These are phyloP conservation scores for Australoheros facetus DNA, from an alignment of 2,797 vertebrate species.

Conservation along the genomic window DNA sequence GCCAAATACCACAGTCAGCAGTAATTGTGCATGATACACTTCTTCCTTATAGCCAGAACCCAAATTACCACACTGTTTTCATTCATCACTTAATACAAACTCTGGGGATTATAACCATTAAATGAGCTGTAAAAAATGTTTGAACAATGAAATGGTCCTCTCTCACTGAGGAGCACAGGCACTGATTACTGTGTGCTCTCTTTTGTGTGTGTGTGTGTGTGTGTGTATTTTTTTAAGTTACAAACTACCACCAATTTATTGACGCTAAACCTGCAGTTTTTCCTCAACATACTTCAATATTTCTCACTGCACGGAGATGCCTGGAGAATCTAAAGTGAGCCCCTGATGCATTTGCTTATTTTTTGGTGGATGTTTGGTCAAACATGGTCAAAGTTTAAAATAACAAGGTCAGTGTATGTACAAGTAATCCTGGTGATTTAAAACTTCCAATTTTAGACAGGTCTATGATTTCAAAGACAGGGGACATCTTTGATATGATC, in stretches of 20 bases:
- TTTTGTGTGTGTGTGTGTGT: not conserved
- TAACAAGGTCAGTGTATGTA: not conserved
- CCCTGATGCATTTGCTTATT: not conserved
- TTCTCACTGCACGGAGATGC: not conserved
- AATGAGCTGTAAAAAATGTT: not conserved
- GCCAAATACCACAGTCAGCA: conserved; percentile 6
- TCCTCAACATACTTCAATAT: not conserved
- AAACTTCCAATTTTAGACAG: not conserved
- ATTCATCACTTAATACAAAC: not conserved
- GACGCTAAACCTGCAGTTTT: not conserved
- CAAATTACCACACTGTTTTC: not conserved
- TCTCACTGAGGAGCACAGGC: not conserved
- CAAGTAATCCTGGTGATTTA: not conserved
- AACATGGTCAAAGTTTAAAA: not conserved
- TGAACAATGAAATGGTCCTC: not conserved
- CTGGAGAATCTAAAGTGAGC: not conserved
- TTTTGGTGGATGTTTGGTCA: not conserved
- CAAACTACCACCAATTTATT: not conserved
- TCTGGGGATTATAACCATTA: not conserved
- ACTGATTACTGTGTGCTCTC: not conserved
- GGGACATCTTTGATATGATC: not conserved
- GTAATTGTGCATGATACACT: not conserved
- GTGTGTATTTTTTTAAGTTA: not conserved
- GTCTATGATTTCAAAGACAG: not conserved
- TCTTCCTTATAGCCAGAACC: not conserved